Evolutionary conservation across 2,113 vertebrate genomes (phyloP), one percentile per base, ranked within the genome.

Genomic region (Colinus virginianus): DNA sequence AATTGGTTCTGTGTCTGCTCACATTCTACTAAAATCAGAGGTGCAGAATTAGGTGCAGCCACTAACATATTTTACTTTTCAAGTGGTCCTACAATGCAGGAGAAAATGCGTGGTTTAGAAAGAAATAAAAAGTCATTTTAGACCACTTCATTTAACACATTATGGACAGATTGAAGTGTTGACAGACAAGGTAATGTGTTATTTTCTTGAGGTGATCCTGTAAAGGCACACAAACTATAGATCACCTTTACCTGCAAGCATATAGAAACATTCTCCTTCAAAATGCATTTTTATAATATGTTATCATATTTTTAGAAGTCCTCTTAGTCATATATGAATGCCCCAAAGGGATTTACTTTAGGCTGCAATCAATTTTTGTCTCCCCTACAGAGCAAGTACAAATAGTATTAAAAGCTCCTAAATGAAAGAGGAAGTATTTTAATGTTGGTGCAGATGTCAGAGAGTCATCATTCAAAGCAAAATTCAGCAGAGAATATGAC

Each of bases 301-400:
- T 67, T 80, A 66, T 55, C n/a, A 32, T 75, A 92, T 83, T 96
- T 94, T 94, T 91, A 91, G 87, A 83, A 88, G 56, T 77, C 20
- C 18, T 78, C 56, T 95, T 92, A 94, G 82, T 94, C 93, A 95
- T 87, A 78, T 68, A 40, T 91, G 87, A 88, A 86, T 70, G 51
- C 51, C 55, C 71, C 79, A 81, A 89, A 83, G 51, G 61, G 56
- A 83, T 80, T 92, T 91, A 71, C 92, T 93, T 88, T 81, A 90
- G 82, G 66, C 30, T 45, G 84, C 38, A 5, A 91, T 88, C 96
- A 67, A 85, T 94, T 94, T 87, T 86, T 36, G 21, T 85, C 72
- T 95, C 34, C 87, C 46, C 53, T 88, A 67, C 68, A 75, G n/a
- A 70, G 84, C 53, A 72, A 92, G 72, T 64, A 77, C 48, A 75